phyloP scores from a whole-genome alignment of 2,113 vertebrate genomes.

The Nyctereutes procyonoides region DNA sequence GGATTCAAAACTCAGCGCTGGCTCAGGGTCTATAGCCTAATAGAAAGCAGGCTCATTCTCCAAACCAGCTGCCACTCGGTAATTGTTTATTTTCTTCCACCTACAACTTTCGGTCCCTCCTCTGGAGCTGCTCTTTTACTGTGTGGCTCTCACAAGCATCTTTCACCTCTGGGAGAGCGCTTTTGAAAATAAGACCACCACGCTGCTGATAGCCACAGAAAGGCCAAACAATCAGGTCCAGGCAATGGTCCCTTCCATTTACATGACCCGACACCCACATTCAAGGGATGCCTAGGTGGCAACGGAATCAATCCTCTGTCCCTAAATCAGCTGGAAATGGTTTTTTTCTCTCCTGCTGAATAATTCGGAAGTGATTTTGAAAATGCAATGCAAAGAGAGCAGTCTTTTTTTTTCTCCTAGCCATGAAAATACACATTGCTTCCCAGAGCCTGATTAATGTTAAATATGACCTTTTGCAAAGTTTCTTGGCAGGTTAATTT shows the following conservation, averaged over 20 bases:
- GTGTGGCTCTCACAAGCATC: not conserved
- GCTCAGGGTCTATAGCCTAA: not conserved
- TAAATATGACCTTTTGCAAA: constrained; percentile 86
- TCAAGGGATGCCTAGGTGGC: constrained; percentile 69
- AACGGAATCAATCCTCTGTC: constrained; percentile 50
- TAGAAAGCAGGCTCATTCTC: not conserved
- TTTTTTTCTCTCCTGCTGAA: constrained; percentile 74
- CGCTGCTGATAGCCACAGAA: not conserved
- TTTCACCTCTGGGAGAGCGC: not conserved
- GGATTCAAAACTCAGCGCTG: not conserved
- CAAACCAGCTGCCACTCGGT: not conserved
- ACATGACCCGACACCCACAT: not conserved
- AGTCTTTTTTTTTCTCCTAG: not conserved
- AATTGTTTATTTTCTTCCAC: not conserved
- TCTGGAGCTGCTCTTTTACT: not conserved
- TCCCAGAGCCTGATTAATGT: constrained; percentile 82
- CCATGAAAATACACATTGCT: constrained; percentile 66
- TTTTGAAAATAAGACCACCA: not conserved
- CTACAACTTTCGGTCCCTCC: not conserved
- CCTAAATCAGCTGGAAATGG: constrained; percentile 78
- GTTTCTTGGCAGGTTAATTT: constrained; percentile 82
- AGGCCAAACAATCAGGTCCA: not conserved
- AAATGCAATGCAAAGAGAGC: constrained; percentile 42
- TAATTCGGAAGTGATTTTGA: constrained; percentile 73
- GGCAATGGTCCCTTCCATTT: not conserved